A percentile compares a stretch with the other conserved stretches of the same genome.
These are phyloP conservation scores for Caenorhabditis japonica DNA, from an alignment of 2,888 invertebrate species.

Conservation along the genomic window DNA sequence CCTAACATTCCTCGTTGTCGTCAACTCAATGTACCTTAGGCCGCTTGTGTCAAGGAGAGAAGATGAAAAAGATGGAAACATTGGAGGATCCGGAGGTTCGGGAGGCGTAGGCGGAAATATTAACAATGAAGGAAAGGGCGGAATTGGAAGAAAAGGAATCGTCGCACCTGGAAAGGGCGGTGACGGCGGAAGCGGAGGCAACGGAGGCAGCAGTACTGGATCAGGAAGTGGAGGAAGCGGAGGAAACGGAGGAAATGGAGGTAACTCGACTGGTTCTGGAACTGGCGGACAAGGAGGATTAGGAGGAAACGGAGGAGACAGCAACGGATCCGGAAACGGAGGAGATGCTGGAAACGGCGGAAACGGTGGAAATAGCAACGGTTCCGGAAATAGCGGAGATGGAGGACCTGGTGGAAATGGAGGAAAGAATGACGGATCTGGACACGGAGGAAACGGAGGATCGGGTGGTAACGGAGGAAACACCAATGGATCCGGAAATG, in stretches of 20 bases:
- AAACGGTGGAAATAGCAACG: slow-evolving; percentile 1
- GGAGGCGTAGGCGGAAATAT: not conserved
- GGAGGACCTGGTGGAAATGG: not conserved
- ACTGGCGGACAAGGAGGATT: not conserved
- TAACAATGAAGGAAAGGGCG: not conserved
- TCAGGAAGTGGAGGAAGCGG: slow-evolving; percentile 1
- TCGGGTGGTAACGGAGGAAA: slow-evolving; percentile 1
- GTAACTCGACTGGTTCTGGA: not conserved
- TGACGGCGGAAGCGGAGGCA: not conserved
- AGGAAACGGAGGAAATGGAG: not conserved
- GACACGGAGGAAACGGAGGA: slow-evolving; percentile 1
- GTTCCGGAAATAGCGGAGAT: not conserved
- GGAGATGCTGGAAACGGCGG: slow-evolving; percentile 1
- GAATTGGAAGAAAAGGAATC: not conserved
- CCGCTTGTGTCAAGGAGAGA: not conserved
- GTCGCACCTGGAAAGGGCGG: not conserved
- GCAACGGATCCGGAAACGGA: not conserved
- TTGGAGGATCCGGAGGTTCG: not conserved
- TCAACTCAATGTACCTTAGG: slow-evolving; percentile 7
- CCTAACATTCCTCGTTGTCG: not conserved
- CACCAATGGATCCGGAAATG: not conserved
- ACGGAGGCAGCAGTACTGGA: not conserved
- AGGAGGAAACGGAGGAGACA: not conserved
- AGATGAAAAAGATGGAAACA: not conserved
- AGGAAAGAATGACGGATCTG: not conserved